Percentiles rank a stretch among this genome's conserved stretches.
These are phyloP conservation scores for Tautogolabrus adspersus DNA, from an alignment of 2,113 vertebrate genomes.

Conservation along the genomic window DNA sequence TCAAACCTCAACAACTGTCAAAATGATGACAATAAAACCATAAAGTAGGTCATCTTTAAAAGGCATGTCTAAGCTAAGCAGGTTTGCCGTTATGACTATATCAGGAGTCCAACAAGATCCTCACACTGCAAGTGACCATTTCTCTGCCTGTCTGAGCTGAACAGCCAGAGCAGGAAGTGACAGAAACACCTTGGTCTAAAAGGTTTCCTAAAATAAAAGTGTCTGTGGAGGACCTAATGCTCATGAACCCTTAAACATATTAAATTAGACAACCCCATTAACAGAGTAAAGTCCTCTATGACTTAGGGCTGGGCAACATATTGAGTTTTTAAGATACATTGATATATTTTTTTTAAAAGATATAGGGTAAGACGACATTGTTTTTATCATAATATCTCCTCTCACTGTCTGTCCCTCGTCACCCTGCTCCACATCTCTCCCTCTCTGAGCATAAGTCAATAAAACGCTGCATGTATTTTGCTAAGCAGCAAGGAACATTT, in stretches of 20 bases:
- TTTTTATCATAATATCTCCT: too few species aligned
- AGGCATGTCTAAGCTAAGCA: constrained; percentile 49
- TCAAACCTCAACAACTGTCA: constrained; percentile 59
- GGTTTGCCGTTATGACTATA: constrained; percentile 44
- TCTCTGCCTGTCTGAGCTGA: constrained; percentile 54
- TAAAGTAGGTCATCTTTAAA: constrained; percentile 73
- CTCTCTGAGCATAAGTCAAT: too few species aligned
- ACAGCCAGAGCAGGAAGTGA: constrained; percentile 56
- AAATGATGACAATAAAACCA: constrained; percentile 56
- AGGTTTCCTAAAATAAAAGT: constrained; percentile 73
- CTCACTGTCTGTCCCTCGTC: too few species aligned
- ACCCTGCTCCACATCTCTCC: too few species aligned
- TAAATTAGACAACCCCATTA: constrained; percentile 28
- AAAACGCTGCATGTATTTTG: too few species aligned
- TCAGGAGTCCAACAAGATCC: constrained; percentile 54
- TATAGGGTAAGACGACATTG: too few species aligned
- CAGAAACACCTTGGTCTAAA: constrained; percentile 75
- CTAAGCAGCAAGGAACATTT: too few species aligned
- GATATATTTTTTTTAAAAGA: too few species aligned
- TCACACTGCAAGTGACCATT: constrained; percentile 51
- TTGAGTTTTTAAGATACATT: too few species aligned
- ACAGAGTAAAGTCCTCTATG: constrained; percentile 15
- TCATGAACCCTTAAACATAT: constrained; percentile 58
- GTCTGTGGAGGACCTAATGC: constrained; percentile 56
- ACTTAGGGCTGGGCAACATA: background rate